Evolutionary conservation across 2,797 vertebrate species (phyloP), one percentile per base, ranked within the genome.

Genomic region (Sylvia borin): DNA sequence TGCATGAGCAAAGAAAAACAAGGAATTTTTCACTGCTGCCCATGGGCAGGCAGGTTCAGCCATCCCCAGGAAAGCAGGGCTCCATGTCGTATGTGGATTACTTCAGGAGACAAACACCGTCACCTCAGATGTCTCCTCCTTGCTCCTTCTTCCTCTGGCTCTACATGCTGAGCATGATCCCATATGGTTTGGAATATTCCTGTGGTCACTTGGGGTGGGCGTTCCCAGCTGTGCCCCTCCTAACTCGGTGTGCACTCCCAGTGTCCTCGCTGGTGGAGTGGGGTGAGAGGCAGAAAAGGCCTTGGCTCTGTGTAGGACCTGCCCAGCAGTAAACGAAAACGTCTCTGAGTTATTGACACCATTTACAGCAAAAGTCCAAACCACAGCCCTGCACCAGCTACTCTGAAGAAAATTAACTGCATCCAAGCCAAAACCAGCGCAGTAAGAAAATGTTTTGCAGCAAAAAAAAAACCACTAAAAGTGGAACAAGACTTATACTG

Each of bases 211-310:
- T 20, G 60, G 66, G 9, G 13, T 47, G 0, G 2, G 40, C 18
- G 36, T 11, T 66, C 32, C 40, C 48, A 36, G 34, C 60, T 61
- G 47, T 61, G 60, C 22, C 27, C 32, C 47, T 61, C 47, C 60
- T 2, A 34, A 21, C 1, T 16, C 50, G 2, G 1, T 15, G 31
- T 47, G 47, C 60, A 24, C 7, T 8, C 31, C 31, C 55, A 50
- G 50, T 1, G 4, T 1, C 9, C 36, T 50, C 0, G 0, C 22
- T 25, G 34, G 31, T 53, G 88, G 32, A 25, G 7, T 7, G 45
- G 11, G 34, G 5, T 54, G 80, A 60, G 54, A 73, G 48, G 34
- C 54, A 79, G 54, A 61, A 36, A 60, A 48, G 17, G 47, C 40
- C 31, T 66, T 42, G 34, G 47, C 34, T 65, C 53, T 48, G 31